Evolutionary conservation across 2,113 vertebrate genomes (phyloP), one percentile per base, ranked within the genome.

Genomic region (Phoenicopterus ruber): DNA sequence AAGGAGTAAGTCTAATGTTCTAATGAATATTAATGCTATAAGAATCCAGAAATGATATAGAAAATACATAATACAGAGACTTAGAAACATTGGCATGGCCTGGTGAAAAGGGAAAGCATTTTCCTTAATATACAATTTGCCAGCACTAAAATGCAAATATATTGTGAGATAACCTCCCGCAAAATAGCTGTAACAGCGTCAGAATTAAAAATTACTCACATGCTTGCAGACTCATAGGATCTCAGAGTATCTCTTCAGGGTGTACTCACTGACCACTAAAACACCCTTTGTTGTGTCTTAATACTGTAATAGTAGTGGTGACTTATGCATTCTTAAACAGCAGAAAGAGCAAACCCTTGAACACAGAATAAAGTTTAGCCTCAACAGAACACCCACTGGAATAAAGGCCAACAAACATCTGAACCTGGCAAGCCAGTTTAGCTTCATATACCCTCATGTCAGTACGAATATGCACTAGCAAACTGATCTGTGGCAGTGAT

Each of bases 391-490:
- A n/a, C 22, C 50, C 24, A n/a, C 17, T 62, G 82, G 52, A 96
- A 88, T 59, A 92, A 94, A 90, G 63, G 67, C 72, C 59, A 91
- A 82, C 28, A 86, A 72, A 84, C 55, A 82, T 47, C 66, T 84
- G 78, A 95, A 86, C 62, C 36, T 88, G 47, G 84, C 83, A 90
- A 90, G 83, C 22, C 88, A 86, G 76, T 87, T 94, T 55, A 89
- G 28, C 59, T 88, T 71, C 58, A 59, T 47, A 61, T 14, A 76
- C 24, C 32, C 47, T 79, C 80, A 36, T 42, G 93, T 86, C 74
- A 88, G 13, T 61, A 74, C 34, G 44, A 94, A 84, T 72, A 72
- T 17, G 26, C 82, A 57, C 40, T 31, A 79, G 77, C 69, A 88
- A 84, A 76, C 5, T 55, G 67, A 94, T n/a, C 65, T 70, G 59